phyloP scores from a whole-genome alignment of 1,140 invertebrate species.

The Drosophila orena region DNA sequence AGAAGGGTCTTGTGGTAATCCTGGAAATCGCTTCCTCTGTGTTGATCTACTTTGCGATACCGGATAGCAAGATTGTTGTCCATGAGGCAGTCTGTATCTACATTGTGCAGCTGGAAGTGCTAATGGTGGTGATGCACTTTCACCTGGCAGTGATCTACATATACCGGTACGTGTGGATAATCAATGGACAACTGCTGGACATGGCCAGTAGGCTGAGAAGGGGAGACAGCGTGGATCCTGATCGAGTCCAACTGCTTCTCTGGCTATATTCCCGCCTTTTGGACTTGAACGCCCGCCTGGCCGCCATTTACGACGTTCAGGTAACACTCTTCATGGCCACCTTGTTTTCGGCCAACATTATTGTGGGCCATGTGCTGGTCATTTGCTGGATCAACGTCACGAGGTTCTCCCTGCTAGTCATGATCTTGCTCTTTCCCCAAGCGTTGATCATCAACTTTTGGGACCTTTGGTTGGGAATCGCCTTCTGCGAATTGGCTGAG shows the following conservation, averaged over 20 bases:
- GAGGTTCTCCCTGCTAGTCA: background rate
- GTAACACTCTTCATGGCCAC: background rate
- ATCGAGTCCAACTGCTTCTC: background rate
- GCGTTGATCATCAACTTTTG: conserved; percentile 32
- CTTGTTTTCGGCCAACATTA: conserved; percentile 12
- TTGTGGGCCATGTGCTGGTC: conserved; percentile 1
- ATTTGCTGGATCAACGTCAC: background rate
- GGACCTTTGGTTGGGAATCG: conserved; percentile 50
- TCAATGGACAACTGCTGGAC: conserved; percentile 45
- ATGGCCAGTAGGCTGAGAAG: conserved; percentile 18
- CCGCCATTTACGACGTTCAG: conserved; percentile 42
- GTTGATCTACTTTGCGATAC: conserved; percentile 1
- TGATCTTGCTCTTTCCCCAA: conserved; percentile 20
- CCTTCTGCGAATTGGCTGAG: conserved; percentile 39
- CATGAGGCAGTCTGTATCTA: conserved; percentile 1
- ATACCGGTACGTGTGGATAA: conserved; percentile 56
- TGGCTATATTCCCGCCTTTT: conserved; percentile 28
- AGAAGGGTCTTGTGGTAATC: conserved; percentile 6
- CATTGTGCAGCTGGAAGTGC: conserved; percentile 9
- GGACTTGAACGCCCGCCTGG: conserved; percentile 23
- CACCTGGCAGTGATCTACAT: conserved; percentile 43
- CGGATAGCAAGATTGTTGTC: background rate
- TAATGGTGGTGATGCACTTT: conserved; percentile 47
- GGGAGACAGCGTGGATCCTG: background rate
- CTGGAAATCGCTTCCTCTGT: conserved; percentile 11